Evolutionary conservation across 1,140 invertebrate genomes (phyloP).

Genomic region (Mizuhopecten yessoensis): DNA sequence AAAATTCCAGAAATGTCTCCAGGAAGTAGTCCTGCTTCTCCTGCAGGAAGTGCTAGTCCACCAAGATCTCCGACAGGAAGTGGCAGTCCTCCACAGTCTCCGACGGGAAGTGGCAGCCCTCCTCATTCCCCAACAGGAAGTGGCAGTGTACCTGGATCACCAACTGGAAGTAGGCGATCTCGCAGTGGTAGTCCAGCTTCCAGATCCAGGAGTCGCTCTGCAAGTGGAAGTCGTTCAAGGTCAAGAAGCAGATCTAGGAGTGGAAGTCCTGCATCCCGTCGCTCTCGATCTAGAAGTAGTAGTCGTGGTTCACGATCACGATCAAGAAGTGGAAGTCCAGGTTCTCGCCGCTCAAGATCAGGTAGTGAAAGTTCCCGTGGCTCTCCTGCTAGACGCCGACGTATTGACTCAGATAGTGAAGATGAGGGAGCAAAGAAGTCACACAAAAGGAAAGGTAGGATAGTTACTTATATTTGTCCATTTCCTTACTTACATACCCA

Average conservation of each 20-base stretch:
- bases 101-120: conserved; percentile 60
- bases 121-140: conserved; percentile 48
- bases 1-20: conserved; percentile 6
- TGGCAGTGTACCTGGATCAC: conserved; percentile 36
- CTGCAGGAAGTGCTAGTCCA: conserved; percentile 54
- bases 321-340: conserved; percentile 27
- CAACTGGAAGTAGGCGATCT: conserved; percentile 59
- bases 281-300: conserved; percentile 53
- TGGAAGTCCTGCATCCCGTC: conserved; percentile 58
- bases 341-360: conserved; percentile 29
- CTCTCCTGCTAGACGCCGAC: conserved; percentile 53
- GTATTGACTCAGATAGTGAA: conserved; percentile 62
- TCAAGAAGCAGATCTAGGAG: conserved; percentile 38
- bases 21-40: conserved; percentile 45
- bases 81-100: conserved; percentile 58
- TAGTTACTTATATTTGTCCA: background rate
- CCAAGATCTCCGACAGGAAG: conserved; percentile 63
- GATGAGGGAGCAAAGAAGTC: conserved; percentile 63
- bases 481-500: background rate
- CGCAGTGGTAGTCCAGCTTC: conserved; percentile 61
- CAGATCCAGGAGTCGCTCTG: conserved; percentile 50
- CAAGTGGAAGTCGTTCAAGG: conserved; percentile 50
- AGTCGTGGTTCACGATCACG: conserved; percentile 45
- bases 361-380: background rate
- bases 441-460: conserved; percentile 54